Base-by-base conservation (phyloP, 2,888 invertebrate species). In the Nemoura dubitans region DNA sequence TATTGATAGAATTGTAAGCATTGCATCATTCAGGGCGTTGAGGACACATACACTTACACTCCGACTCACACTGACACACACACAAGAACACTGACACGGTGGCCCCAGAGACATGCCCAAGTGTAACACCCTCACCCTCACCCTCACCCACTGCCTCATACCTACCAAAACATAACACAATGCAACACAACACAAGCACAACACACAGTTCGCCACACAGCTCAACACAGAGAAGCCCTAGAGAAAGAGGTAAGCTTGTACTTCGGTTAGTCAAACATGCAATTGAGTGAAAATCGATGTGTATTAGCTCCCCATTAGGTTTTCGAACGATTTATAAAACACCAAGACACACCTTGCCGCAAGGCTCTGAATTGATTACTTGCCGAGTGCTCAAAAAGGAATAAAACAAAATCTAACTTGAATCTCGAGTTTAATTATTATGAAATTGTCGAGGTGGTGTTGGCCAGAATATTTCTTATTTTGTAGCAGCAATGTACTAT, bases 241-340 rank as follows among this genome's bases (percentile, higher is more conserved):
- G 59, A 59, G 59, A 59, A 59, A 59, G 59, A 59, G 16, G 59
- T 59, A 59, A 59, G 59, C 59, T 21, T 21, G 59, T 59, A 21
- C 59, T 16, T 14, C 10, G 59, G 59, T 59, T 59, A 59, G 59
- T 59, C 59, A 16, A 59, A 59, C 59, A 59, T 59, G 59, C 21
- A 59, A 59, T 59, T 59, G 59, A 59, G 59, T 59, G 59, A 59
- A 59, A 59, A 59, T 59, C 59, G 59, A 59, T 59, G 59, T 59
- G 21, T 59, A 59, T 59, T 59, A 59, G 59, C 59, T 59, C 2
- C 14, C 59, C 59, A 59, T 59, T 59, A 59, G 59, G 59, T 21
- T 59, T 59, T 59, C 59, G 59, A 16, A 59, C 59, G 59, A 59
- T 59, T 59, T 59, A 59, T 10, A 59, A 59, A 21, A 59, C 59